These are phyloP conservation scores for Electrophaes corylata DNA, from an alignment of 2,888 invertebrate species.

Conservation along the genomic window DNA sequence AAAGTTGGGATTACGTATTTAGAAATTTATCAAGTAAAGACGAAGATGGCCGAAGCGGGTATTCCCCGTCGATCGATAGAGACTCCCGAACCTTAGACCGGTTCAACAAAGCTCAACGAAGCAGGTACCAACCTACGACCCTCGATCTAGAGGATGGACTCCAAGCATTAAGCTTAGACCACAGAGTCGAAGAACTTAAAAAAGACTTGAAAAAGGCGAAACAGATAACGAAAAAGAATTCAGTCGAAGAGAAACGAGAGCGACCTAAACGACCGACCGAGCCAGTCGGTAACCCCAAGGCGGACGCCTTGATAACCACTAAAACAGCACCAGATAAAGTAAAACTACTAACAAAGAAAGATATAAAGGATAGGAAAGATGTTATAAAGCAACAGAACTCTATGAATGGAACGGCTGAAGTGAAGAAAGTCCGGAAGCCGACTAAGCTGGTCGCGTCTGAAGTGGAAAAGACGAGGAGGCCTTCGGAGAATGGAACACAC, in stretches of 20 bases:
- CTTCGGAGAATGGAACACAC: conserved; percentile 66
- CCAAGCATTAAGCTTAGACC: conserved; percentile 79
- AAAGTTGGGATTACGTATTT: conserved; percentile 92
- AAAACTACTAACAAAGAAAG: conserved; percentile 70
- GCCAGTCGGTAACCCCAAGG: conserved; percentile 64
- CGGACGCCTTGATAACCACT: conserved; percentile 64
- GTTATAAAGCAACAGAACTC: conserved; percentile 69
- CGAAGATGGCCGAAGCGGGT: conserved; percentile 87
- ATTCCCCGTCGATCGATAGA: conserved; percentile 78
- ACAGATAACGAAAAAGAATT: conserved; percentile 59
- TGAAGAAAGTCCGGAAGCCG: conserved; percentile 68
- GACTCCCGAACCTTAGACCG: conserved; percentile 76
- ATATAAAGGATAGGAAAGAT: conserved; percentile 72
- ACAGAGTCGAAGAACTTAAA: conserved; percentile 79
- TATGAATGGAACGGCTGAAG: conserved; percentile 65
- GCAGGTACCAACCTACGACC: conserved; percentile 79
- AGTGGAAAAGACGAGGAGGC: conserved; percentile 56
- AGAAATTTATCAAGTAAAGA: conserved; percentile 89
- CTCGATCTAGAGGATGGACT: conserved; percentile 84
- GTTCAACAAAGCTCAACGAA: conserved; percentile 72
- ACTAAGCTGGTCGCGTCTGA: conserved; percentile 60
- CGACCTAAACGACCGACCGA: conserved; percentile 65
- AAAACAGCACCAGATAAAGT: conserved; percentile 75
- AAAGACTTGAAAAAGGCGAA: conserved; percentile 69
- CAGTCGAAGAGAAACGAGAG: conserved; percentile 57